phyloP scores from a whole-genome alignment of 2,888 invertebrate species.

The Acleris cristana region DNA sequence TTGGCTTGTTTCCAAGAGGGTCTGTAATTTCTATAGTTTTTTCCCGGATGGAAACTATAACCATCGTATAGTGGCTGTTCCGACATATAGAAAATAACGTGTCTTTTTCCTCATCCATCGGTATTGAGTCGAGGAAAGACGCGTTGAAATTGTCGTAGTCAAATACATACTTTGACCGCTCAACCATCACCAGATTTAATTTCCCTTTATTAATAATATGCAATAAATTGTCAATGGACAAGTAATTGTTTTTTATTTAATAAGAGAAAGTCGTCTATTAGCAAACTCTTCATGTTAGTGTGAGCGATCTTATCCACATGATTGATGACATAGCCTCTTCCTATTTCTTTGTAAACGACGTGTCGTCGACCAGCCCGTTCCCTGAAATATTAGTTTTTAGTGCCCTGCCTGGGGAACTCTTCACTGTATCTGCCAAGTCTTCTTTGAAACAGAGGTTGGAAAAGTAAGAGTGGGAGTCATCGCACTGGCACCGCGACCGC shows the following conservation, averaged over 20 bases:
- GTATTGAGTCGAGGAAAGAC: not conserved
- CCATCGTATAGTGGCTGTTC: not conserved
- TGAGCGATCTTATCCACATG: not conserved
- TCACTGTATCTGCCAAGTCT: not conserved
- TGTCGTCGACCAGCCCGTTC: not conserved
- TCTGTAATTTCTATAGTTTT: too few relatives aligned
- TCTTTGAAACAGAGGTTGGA: conserved; percentile 4
- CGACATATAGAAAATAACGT: conserved; percentile 6
- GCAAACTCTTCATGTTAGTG: not conserved
- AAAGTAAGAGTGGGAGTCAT: not conserved
- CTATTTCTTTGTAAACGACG: conserved; percentile 1
- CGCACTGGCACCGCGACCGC: not conserved
- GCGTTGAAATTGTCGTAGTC: not conserved
- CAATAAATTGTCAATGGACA: not conserved
- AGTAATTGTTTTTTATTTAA: not conserved
- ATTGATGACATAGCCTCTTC: conserved; percentile 1
- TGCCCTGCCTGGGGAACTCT: not conserved
- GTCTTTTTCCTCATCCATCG: not conserved
- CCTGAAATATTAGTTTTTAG: not conserved
- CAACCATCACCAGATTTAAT: conserved; percentile 2
- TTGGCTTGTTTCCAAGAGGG: too few relatives aligned
- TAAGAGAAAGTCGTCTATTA: not conserved
- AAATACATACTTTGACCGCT: not conserved
- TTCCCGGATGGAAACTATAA: not conserved
- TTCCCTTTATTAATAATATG: not conserved